Conservation (phyloP, 2,888 invertebrate species). For the Acrobasis consociella region DNA sequence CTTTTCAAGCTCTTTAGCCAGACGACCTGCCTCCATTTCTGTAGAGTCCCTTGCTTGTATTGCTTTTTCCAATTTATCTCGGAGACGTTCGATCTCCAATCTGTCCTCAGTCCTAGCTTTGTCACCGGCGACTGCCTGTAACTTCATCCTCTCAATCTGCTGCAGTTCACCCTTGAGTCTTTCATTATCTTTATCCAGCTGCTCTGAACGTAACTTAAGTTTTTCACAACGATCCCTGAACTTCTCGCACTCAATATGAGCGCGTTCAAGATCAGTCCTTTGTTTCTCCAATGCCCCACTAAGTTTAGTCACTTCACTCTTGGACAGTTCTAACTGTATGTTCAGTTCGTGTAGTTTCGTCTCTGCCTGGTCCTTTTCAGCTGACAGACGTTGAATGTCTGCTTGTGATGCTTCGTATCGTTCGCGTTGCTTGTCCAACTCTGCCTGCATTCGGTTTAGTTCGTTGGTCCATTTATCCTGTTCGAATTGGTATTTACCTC, state of each 20-base stretch:
- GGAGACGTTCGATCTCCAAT: slow-evolving; percentile 91
- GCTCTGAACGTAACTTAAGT: slow-evolving; percentile 87
- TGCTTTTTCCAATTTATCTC: slow-evolving; percentile 93
- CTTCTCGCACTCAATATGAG: slow-evolving; percentile 95
- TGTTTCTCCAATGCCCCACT: slow-evolving; percentile 90
- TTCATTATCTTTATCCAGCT: slow-evolving; percentile 84
- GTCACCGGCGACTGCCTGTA: slow-evolving; percentile 86
- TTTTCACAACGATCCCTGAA: slow-evolving; percentile 93
- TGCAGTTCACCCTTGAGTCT: slow-evolving; percentile 75
- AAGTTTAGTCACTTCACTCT: slow-evolving; percentile 89
- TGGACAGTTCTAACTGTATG: slow-evolving; percentile 90
- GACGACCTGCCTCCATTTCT: slow-evolving; percentile 91
- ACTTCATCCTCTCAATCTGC: slow-evolving; percentile 89
- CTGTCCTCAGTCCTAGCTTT: slow-evolving; percentile 86
- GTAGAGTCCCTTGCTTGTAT: slow-evolving; percentile 91
- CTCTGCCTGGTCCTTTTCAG: slow-evolving; percentile 87
- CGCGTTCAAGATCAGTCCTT: slow-evolving; percentile 90
- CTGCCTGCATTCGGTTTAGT: slow-evolving; percentile 89
- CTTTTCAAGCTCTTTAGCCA: slow-evolving; percentile 93
- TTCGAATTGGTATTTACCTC: slow-evolving; percentile 83
- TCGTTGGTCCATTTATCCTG: slow-evolving; percentile 82
- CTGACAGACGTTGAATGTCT: slow-evolving; percentile 87
- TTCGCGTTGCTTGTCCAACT: slow-evolving; percentile 89
- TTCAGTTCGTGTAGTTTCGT: slow-evolving; percentile 88
- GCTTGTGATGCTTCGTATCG: slow-evolving; percentile 88